Conservation (phyloP, 1,140 invertebrate species). For the Pemphigus obesinymphae region DNA sequence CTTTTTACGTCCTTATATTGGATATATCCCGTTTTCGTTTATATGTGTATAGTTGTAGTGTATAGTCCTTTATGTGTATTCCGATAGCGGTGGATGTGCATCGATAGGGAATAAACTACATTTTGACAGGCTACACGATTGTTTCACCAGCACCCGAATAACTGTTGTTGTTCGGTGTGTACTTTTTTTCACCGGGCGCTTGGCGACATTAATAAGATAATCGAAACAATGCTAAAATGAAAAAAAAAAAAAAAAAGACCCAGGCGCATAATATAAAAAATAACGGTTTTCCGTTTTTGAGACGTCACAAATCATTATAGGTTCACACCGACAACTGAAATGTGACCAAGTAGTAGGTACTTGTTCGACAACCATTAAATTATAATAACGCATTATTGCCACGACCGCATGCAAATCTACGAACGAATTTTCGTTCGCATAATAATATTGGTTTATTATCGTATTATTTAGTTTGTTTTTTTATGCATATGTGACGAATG, state of each 20-base stretch:
- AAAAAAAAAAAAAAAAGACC: not conserved
- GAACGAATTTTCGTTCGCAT: not conserved
- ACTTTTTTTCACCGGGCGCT: not conserved
- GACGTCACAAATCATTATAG: constrained; percentile 5
- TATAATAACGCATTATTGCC: not conserved
- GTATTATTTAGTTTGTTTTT: not conserved
- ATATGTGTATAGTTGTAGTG: not conserved
- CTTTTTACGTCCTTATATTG: not conserved
- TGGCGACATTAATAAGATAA: constrained; percentile 21
- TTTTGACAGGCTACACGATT: not conserved
- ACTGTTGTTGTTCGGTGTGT: not conserved
- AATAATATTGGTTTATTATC: not conserved
- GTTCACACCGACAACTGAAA: not conserved
- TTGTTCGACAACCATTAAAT: not conserved
- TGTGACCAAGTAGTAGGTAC: too few species aligned
- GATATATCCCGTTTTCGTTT: not conserved
- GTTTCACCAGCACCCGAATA: constrained; percentile 4
- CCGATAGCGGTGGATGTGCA: not conserved
- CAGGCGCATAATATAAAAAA: not conserved
- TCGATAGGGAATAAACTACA: constrained; percentile 20
- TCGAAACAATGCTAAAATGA: not conserved
- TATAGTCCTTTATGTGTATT: too few species aligned
- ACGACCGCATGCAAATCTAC: not conserved
- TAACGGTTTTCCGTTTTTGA: not conserved
- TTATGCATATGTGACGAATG: not conserved